Conservation (phyloP, 2,113 vertebrate species). For the Anser cygnoides region DNA sequence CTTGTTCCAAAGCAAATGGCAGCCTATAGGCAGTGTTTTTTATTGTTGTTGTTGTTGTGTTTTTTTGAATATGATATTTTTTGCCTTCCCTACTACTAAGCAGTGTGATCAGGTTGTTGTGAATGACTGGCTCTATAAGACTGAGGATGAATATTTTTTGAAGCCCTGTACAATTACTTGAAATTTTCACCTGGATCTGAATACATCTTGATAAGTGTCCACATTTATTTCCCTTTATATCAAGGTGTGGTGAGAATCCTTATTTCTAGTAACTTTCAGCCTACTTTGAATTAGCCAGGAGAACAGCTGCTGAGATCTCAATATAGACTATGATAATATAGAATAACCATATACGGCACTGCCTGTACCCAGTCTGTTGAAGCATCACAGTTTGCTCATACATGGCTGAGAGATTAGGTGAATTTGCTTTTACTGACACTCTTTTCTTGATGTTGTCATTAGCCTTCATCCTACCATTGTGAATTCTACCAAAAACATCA, state of each 20-base stretch:
- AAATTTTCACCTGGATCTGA: neutral
- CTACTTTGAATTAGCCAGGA: neutral
- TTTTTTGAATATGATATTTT: neutral
- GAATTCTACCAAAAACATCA: neutral
- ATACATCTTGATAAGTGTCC: neutral
- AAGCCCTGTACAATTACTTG: neutral
- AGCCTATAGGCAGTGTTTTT: neutral
- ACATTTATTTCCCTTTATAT: neutral
- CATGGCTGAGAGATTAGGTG: neutral
- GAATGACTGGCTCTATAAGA: neutral
- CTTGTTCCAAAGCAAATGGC: neutral
- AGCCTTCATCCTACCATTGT: neutral
- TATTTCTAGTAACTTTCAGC: neutral
- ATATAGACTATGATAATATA: neutral
- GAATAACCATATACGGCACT: neutral
- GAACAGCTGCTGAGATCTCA: neutral
- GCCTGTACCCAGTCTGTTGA: neutral
- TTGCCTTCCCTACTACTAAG: neutral
- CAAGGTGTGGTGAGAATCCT: neutral
- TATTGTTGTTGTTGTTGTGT: too few relatives aligned
- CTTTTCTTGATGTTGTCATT: neutral
- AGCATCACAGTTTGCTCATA: rapidly evolving
- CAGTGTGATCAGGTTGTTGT: neutral
- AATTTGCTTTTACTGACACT: neutral
- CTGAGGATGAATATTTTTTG: neutral